Evolutionary conservation across 2,113 vertebrate species (phyloP), one percentile per base, ranked within the genome.

Genomic region (Litocranius walleri): DNA sequence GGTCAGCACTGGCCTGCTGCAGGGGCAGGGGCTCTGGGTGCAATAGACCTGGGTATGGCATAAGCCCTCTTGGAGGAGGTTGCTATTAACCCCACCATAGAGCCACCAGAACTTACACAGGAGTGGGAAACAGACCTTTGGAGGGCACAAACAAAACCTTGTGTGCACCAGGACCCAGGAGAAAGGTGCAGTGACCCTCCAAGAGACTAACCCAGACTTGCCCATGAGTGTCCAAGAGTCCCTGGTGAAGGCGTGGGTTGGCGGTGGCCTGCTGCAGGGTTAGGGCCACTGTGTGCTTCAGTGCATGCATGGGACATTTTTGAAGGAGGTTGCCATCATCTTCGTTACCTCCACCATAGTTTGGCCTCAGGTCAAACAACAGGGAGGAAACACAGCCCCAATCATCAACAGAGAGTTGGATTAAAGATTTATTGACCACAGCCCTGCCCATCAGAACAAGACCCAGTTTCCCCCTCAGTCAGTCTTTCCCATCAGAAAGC

Each of bases 281-380:
- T 71, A n/a, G n/a, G 19, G 19, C 4, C 67, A 71, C 5, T 71
- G 67, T 23, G n/a, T 23, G 67, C 19, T 12, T 10, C 19, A 71
- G 3, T 6, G 1, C 0, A 0, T 71, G 67, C 3, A 12, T 6
- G 67, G n/a, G 19, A 71, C n/a, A 10, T 23, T 23, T 23, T 40
- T 40, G 10, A 71, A 71, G 17, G 67, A 71, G n/a, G 19, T 71
- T 2, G 10, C 67, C n/a, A 40, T 71, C 21, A 71, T 36, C 64
- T 71, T 36, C 19, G 6, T 71, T 40, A 71, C n/a, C 67, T 71
- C 19, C 17, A 23, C n/a, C n/a, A 23, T 12, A 40, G n/a, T 36
- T 71, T 40, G 5, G 64, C 64, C n/a, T 23, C 64, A 36, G 64
- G 64, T 36, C 64, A 71, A 71, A 71, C 16, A 71, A 36, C 8